phyloP scores from a whole-genome alignment of 2,888 invertebrate genomes.

The Koerneria pararmatus region DNA sequence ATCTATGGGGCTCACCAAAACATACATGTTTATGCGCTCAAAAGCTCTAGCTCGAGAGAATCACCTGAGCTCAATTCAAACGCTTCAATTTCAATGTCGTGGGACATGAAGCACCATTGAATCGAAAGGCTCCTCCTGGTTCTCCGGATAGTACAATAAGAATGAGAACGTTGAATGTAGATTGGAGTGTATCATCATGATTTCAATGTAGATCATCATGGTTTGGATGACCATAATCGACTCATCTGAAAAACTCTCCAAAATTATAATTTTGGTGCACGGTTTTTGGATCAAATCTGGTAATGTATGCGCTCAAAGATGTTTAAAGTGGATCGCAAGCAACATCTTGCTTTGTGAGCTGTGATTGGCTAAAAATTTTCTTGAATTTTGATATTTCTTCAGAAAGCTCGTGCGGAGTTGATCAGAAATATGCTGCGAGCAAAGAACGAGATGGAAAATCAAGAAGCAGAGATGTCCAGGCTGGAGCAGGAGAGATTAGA shows the following conservation, averaged over 20 bases:
- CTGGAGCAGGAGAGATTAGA: conserved; percentile 66
- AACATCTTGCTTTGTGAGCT: background rate
- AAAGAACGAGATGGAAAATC: conserved; percentile 69
- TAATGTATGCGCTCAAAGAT: background rate
- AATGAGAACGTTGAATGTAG: too few relatives aligned
- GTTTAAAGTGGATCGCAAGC: background rate
- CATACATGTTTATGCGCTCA: too few relatives aligned
- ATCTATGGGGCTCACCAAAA: too few relatives aligned
- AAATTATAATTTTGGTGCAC: background rate
- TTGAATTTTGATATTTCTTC: background rate
- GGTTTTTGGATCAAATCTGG: background rate
- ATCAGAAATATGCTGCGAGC: conserved; percentile 62
- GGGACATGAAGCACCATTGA: too few relatives aligned
- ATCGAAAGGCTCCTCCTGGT: too few relatives aligned
- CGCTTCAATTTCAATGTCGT: too few relatives aligned
- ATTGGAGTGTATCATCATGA: too few relatives aligned
- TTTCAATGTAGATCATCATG: too few relatives aligned
- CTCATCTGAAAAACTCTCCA: background rate
- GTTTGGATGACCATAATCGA: too few relatives aligned
- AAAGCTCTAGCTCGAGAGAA: too few relatives aligned
- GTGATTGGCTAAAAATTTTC: background rate
- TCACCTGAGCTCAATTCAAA: too few relatives aligned
- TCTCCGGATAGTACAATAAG: too few relatives aligned
- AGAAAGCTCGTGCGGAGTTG: conserved; percentile 22
- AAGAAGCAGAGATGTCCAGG: conserved; percentile 67